phyloP scores from a whole-genome alignment of 2,888 invertebrate genomes.

The Acleris laterana region DNA sequence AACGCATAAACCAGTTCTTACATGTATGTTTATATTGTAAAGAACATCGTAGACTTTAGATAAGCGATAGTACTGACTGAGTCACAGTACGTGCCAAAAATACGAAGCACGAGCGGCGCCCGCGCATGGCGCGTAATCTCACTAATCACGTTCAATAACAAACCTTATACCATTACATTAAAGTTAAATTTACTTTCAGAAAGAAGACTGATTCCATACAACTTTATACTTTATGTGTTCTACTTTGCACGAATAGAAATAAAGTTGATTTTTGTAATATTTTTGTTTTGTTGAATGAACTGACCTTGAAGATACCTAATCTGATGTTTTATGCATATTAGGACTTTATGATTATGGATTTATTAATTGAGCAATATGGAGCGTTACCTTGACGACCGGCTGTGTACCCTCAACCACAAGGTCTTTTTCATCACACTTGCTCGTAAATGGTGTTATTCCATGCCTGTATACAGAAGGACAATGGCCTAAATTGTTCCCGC shows the following conservation, averaged over 20 bases:
- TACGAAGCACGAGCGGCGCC: conserved; percentile 52
- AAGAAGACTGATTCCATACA: neutral
- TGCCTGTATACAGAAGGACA: too few relatives aligned
- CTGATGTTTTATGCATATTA: conserved; percentile 33
- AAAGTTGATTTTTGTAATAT: conserved; percentile 37
- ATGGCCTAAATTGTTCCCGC: too few relatives aligned
- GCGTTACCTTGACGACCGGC: neutral
- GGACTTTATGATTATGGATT: conserved; percentile 9
- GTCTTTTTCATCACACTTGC: too few relatives aligned
- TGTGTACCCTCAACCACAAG: neutral
- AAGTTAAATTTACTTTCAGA: neutral
- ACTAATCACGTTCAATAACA: too few relatives aligned
- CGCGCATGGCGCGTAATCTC: conserved; percentile 18
- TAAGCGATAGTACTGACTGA: conserved; percentile 25
- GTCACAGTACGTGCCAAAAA: conserved; percentile 47
- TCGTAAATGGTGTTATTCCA: too few relatives aligned
- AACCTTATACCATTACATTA: too few relatives aligned
- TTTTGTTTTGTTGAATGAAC: conserved; percentile 48
- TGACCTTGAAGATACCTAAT: conserved; percentile 50
- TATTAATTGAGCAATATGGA: conserved; percentile 1
- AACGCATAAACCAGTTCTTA: neutral
- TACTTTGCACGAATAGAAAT: conserved; percentile 15
- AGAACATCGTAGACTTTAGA: conserved; percentile 14
- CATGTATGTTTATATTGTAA: conserved; percentile 11
- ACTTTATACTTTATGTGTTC: neutral